Evolutionary conservation across 2,113 vertebrate species (phyloP).

Genomic region (Amphilophus citrinellus): DNA sequence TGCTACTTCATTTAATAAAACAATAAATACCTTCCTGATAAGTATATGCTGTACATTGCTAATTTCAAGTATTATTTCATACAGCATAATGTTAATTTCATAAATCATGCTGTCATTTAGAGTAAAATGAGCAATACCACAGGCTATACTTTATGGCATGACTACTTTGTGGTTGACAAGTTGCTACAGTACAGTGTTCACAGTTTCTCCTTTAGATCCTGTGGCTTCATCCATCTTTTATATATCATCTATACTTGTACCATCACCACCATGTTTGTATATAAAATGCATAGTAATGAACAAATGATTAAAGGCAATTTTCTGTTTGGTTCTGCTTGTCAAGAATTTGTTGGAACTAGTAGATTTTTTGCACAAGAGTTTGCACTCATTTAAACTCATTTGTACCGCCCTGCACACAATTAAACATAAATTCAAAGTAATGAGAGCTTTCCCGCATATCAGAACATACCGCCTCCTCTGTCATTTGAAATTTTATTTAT

Average conservation of each 20-base stretch:
- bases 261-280: not conserved
- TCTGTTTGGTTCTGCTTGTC: not conserved
- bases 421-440: not conserved
- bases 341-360: not conserved
- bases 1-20: not conserved
- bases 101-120: not conserved
- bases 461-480: not conserved
- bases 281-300: not conserved
- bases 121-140: not conserved
- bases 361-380: not conserved
- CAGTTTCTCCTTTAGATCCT: not conserved
- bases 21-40: no score
- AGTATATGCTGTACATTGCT: not conserved
- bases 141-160: not conserved
- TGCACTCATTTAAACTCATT: not conserved
- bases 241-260: not conserved
- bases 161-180: not conserved
- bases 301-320: not conserved
- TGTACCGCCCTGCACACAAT: not conserved
- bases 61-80: not conserved
- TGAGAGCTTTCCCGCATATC: not conserved
- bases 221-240: not conserved
- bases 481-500: not conserved
- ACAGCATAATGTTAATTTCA: not conserved
- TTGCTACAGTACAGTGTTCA: no score